These are phyloP conservation scores for Lycodopsis pacificus DNA, from an alignment of 2,797 vertebrate genomes.

Conservation along the genomic window DNA sequence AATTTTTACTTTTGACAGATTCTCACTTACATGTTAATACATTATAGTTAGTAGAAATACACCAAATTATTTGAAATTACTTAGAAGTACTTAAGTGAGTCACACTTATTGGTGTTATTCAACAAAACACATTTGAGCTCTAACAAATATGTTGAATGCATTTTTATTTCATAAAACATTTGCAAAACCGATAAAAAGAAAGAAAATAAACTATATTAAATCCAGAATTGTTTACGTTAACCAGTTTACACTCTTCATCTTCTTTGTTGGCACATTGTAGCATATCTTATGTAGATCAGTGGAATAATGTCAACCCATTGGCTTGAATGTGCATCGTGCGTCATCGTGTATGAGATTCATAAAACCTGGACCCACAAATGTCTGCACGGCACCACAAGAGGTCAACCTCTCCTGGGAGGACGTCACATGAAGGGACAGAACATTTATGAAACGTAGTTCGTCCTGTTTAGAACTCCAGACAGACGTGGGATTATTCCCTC, in stretches of 20 bases:
- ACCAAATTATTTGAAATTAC: not conserved
- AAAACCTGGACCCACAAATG: not conserved
- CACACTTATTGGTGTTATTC: not conserved
- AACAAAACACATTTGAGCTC: not conserved
- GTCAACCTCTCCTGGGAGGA: not conserved
- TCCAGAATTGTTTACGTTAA: not conserved
- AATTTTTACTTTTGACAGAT: not conserved
- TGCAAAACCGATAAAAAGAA: too few species aligned
- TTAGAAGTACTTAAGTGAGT: not conserved
- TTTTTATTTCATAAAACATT: too few species aligned
- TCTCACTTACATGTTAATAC: not conserved
- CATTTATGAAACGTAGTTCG: not conserved
- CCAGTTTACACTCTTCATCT: not conserved
- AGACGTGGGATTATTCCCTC: conserved; percentile 20
- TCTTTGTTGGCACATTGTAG: not conserved
- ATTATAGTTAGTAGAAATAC: not conserved
- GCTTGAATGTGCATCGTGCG: not conserved
- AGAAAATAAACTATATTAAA: not conserved
- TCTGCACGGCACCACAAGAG: not conserved
- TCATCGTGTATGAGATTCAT: not conserved
- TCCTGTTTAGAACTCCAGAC: not conserved
- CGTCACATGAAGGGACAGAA: not conserved
- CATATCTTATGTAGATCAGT: too few species aligned
- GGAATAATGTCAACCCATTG: not conserved
- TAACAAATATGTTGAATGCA: not conserved